phyloP scores from a whole-genome alignment of 2,113 vertebrate genomes.

The Alexandromys fortis region DNA sequence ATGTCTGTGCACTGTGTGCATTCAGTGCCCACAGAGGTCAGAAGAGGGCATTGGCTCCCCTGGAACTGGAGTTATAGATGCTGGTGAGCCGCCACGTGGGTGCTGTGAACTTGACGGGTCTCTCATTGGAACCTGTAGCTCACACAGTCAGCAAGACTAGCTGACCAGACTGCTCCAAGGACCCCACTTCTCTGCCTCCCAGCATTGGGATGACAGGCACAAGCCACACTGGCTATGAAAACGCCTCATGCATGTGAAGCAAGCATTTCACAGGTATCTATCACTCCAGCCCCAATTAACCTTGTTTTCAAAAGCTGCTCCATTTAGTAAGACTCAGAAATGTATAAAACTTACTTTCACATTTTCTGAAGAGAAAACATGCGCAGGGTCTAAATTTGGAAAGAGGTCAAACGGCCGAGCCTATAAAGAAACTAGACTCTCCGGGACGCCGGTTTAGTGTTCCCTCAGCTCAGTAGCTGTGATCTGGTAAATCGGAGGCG shows the following conservation, averaged over 20 bases:
- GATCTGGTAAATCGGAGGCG: not conserved
- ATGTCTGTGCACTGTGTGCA: not conserved
- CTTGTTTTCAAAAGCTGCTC: not conserved
- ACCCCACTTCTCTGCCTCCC: not conserved
- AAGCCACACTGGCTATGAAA: not conserved
- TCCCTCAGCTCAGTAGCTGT: not conserved
- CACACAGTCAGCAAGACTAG: not conserved
- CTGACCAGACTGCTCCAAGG: not conserved
- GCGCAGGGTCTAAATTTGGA: not conserved
- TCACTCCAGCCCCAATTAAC: not conserved
- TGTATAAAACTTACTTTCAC: not conserved
- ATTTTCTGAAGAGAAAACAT: not conserved
- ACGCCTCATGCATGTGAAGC: not conserved
- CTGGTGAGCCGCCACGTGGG: not conserved
- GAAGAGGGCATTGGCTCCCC: not conserved
- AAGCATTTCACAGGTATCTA: not conserved
- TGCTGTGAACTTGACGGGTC: not conserved
- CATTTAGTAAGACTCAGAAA: not conserved
- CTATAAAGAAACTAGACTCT: not conserved
- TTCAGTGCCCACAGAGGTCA: not conserved
- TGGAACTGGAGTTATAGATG: not conserved
- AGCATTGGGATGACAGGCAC: not conserved
- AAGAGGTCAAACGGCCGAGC: not conserved
- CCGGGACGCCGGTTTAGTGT: not conserved
- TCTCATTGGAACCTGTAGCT: not conserved